Percentiles rank a stretch among this genome's conserved stretches.
Evolutionary conservation across 2,888 invertebrate genomes (phyloP).

Genomic region (Drosophila hamatofila): DNA sequence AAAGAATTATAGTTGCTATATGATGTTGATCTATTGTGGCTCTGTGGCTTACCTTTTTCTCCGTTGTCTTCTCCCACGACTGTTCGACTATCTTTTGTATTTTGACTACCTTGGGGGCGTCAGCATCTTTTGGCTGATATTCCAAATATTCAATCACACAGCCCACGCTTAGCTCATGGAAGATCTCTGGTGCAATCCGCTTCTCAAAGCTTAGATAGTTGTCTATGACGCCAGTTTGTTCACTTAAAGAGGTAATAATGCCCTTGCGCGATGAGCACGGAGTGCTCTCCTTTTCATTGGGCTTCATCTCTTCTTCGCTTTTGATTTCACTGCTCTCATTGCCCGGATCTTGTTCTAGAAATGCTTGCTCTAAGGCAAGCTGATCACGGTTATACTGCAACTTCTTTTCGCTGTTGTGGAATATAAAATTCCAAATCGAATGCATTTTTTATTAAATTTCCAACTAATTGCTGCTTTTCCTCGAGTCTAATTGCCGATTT

Average conservation of each 20-base stretch:
- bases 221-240: conserved; percentile 87
- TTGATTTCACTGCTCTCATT: background rate
- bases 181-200: conserved; percentile 60
- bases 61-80: conserved; percentile 86
- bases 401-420: conserved; percentile 49
- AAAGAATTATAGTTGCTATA: background rate
- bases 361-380: conserved; percentile 85
- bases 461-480: no score
- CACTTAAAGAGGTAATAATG: conserved; percentile 87
- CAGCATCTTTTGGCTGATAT: conserved; percentile 84
- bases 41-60: conserved; percentile 23
- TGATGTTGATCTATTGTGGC: background rate
- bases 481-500: no score
- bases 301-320: background rate
- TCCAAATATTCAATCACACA: conserved; percentile 87
- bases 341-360: conserved; percentile 83
- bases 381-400: conserved; percentile 85
- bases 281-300: conserved; percentile 15
- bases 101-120: conserved; percentile 87
- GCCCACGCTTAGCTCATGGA: conserved; percentile 85
- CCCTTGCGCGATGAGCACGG: conserved; percentile 84
- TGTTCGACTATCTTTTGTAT: conserved; percentile 87
- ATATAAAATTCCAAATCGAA: background rate
- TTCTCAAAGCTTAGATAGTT: conserved; percentile 87
- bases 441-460: background rate